Base-by-base conservation (phyloP, 2,797 vertebrate genomes). In the Anguilla megastoma region DNA sequence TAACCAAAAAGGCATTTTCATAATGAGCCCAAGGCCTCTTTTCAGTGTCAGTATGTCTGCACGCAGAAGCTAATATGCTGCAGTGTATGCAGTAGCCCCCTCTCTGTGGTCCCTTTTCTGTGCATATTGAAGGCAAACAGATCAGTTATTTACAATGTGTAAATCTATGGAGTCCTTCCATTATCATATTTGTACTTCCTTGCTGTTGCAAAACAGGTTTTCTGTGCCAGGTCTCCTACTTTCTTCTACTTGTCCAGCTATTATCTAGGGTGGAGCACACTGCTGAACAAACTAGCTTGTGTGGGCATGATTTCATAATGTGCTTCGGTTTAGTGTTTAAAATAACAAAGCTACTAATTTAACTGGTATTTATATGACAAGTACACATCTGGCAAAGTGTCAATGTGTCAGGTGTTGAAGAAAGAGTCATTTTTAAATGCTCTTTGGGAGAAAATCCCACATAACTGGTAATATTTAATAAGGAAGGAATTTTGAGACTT, bases 221-320 rank as follows among this genome's bases (percentile, higher is more conserved):
- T 91, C 95, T 96, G 93, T 94, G 95, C 96, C 94, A 94, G 58
- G 93, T 93, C 94, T 95, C 92, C n/a, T 21, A 36, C 93, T 86
- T 91, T 87, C 86, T 91, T 87, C 9, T 86, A 88, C 88, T 90
- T 87, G 74, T 91, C 91, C 92, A 90, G 91, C 36, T 18, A 5
- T 85, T 52, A 69, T 24, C 71, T 84, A 33, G 84, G 84, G 58
- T 86, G 87, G 90, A 89, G 91, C 86, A 88, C 85, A 76, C 89
- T 88, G 45, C 48, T 85, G 84, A 54, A 58, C 63, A 86, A 52
- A 45, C 1, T 85, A 63, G 86, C 92, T 56, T 92, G 92, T 86
- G 84, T 80, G 84, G 87, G 89, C 91, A 86, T 76, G 91, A 82
- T 82, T 82, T 82, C 21, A 24, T 50, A 50, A 48, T 8, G 50